phyloP scores from a whole-genome alignment of 2,888 invertebrate genomes.

The Rapana venosa region DNA sequence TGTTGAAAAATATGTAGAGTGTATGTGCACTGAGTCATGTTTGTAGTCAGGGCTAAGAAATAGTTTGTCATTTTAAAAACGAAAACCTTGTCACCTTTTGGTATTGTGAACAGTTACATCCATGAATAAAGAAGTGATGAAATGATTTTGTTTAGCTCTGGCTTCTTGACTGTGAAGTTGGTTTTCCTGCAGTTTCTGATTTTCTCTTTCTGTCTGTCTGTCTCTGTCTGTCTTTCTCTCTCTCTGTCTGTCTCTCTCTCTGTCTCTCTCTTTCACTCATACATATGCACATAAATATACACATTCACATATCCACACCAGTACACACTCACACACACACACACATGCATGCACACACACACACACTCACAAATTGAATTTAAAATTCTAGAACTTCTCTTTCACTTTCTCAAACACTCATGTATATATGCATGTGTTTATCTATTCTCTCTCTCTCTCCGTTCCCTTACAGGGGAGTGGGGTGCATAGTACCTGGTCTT shows the following conservation, averaged over 20 bases:
- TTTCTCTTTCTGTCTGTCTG: not conserved
- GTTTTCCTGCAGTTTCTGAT: not conserved
- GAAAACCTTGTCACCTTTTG: not conserved
- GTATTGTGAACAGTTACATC: not conserved
- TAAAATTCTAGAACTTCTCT: not conserved
- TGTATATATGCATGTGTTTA: not conserved
- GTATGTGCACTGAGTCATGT: too few species aligned
- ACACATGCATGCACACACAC: not conserved
- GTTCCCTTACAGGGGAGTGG: too few species aligned
- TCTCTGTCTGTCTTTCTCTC: not conserved
- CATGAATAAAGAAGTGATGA: not conserved
- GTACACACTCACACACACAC: constrained; percentile 2
- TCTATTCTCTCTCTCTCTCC: too few species aligned
- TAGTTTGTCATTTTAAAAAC: too few species aligned
- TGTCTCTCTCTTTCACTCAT: not conserved
- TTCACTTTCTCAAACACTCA: not conserved
- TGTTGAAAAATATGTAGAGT: too few species aligned
- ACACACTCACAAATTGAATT: not conserved
- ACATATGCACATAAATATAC: not conserved
- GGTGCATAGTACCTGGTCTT: too few species aligned
- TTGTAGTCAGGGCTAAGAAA: too few species aligned
- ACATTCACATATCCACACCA: not conserved
- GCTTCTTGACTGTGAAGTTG: not conserved
- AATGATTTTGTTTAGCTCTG: not conserved
- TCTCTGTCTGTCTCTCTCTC: not conserved